phyloP scores from a whole-genome alignment of 1,140 invertebrate genomes.

The Caerostris darwini region DNA sequence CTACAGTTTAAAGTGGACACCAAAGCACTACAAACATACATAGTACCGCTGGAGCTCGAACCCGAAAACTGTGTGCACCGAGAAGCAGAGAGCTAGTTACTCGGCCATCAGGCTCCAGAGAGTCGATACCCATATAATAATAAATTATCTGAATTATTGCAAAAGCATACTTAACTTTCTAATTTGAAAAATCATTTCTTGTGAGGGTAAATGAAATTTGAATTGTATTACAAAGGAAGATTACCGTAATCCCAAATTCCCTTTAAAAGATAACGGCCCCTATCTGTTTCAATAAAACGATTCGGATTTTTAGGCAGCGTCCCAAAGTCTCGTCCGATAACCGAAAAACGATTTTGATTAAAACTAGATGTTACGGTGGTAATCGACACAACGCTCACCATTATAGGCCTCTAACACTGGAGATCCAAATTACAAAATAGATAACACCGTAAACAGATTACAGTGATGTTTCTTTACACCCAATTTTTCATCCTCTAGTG shows the following conservation, averaged over 20 bases:
- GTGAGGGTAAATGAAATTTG: not conserved
- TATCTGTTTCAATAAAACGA: not conserved
- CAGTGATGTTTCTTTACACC: not conserved
- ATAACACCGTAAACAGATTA: conserved; percentile 27
- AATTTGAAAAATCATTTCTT: not conserved
- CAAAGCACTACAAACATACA: no score
- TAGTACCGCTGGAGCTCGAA: no score
- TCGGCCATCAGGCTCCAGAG: no score
- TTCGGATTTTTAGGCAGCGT: not conserved
- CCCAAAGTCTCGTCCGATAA: conserved; percentile 32
- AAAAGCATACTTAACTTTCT: no score
- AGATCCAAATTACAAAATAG: conserved; percentile 12
- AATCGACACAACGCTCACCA: conserved; percentile 25
- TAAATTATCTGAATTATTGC: no score
- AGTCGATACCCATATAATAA: no score
- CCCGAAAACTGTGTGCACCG: no score
- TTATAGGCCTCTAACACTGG: conserved; percentile 1
- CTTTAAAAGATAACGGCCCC: not conserved
- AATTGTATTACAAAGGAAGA: not conserved
- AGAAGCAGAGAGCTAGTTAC: no score
- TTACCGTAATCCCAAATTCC: not conserved
- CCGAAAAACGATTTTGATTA: conserved; percentile 52
- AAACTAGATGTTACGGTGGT: conserved; percentile 48
- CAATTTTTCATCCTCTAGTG: not conserved
- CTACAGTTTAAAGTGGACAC: no score